These are phyloP conservation scores for Nibea coibor DNA, from an alignment of 2,113 vertebrate species.

Conservation along the genomic window DNA sequence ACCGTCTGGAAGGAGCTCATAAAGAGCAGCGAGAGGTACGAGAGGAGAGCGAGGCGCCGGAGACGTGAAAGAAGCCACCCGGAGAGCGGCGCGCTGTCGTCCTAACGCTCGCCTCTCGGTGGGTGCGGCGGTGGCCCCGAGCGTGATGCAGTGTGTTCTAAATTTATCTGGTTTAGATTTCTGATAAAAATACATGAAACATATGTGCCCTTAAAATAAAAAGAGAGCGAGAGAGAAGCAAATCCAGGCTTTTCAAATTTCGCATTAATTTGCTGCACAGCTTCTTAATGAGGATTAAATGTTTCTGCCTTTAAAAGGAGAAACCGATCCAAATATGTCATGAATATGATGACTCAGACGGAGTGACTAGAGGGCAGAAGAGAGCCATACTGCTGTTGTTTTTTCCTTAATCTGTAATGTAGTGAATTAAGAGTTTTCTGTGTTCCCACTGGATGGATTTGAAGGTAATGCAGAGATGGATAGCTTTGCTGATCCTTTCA, in stretches of 20 bases:
- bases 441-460: slow-evolving; percentile 39
- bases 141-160: slow-evolving; percentile 5
- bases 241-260: slow-evolving; percentile 35
- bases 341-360: slow-evolving; percentile 22
- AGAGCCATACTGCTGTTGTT: slow-evolving; percentile 63
- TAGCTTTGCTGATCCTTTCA: slow-evolving; percentile 47
- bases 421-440: slow-evolving; percentile 10
- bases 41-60: slow-evolving; percentile 63
- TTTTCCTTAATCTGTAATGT: slow-evolving; percentile 1
- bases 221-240: slow-evolving; percentile 12
- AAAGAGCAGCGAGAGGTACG: slow-evolving; percentile 52
- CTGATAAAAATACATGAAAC: slow-evolving; percentile 30
- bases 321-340: slow-evolving; percentile 41
- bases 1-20: slow-evolving; percentile 59
- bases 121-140: background rate
- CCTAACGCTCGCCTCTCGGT: slow-evolving; percentile 53
- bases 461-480: slow-evolving; percentile 43
- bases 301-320: slow-evolving; percentile 38
- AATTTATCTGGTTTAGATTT: slow-evolving; percentile 58
- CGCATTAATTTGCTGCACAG: slow-evolving; percentile 59
- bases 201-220: slow-evolving; percentile 9
- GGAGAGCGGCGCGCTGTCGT: slow-evolving; percentile 49
- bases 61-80: slow-evolving; percentile 59
- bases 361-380: slow-evolving; percentile 77
- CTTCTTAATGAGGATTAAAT: slow-evolving; percentile 67